These are phyloP conservation scores for Spondyliosoma cantharus DNA, from an alignment of 2,797 vertebrate species.

Conservation along the genomic window DNA sequence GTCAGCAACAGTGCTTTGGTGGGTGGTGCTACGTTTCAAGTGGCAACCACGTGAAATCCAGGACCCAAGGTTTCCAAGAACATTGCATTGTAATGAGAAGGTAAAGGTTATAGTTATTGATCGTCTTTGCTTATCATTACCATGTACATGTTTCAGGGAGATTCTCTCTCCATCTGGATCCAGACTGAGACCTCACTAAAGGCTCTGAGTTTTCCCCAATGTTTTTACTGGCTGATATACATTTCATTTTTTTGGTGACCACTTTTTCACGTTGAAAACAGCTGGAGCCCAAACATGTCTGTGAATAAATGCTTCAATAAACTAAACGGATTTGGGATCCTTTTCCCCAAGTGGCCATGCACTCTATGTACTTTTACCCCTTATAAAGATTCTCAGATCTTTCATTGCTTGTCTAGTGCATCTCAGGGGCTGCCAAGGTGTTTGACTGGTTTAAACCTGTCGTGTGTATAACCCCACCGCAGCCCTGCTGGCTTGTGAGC, in stretches of 20 bases:
- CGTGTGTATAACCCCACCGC: slow-evolving; percentile 40
- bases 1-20: too few species aligned
- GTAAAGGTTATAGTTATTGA: neutral
- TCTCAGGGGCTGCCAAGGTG: slow-evolving; percentile 26
- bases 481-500: slow-evolving; percentile 43
- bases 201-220: neutral
- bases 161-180: too few species aligned
- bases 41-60: too few species aligned
- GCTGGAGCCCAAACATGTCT: neutral
- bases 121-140: neutral
- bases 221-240: neutral
- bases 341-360: neutral
- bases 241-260: neutral
- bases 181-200: neutral
- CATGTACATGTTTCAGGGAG: neutral
- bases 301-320: slow-evolving; percentile 3
- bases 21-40: too few species aligned
- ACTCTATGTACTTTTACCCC: neutral
- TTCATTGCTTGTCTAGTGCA: slow-evolving; percentile 15
- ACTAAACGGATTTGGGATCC: neutral
- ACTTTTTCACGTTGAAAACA: neutral
- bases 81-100: too few species aligned
- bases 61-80: neutral
- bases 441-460: slow-evolving; percentile 52
- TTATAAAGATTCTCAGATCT: slow-evolving; percentile 18